phyloP scores from a whole-genome alignment of 2,797 vertebrate species.

The Selene dorsalis region DNA sequence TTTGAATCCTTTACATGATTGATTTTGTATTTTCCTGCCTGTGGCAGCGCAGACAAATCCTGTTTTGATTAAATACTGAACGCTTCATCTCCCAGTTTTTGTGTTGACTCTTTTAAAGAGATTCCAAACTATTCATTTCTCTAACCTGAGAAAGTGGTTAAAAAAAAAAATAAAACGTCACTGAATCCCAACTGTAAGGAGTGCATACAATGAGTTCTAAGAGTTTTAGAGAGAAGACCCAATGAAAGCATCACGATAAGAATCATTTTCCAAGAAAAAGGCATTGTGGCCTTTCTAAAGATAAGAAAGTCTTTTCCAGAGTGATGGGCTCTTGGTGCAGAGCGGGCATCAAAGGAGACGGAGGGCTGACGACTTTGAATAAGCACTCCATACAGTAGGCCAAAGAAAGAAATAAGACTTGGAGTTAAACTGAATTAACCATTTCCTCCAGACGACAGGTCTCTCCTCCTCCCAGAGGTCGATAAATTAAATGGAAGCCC shows the following conservation, averaged over 20 bases:
- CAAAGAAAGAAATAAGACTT: constrained; percentile 36
- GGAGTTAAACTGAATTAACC: constrained; percentile 60
- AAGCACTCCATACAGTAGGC: constrained; percentile 23
- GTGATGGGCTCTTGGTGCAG: constrained; percentile 43
- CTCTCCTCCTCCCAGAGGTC: constrained; percentile 22
- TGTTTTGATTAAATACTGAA: constrained; percentile 65
- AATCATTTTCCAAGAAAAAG: constrained; percentile 62
- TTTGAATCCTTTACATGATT: constrained; percentile 35
- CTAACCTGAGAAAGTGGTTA: constrained; percentile 13
- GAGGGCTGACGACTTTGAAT: constrained; percentile 55
- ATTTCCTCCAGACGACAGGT: constrained; percentile 16
- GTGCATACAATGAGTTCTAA: constrained; percentile 55
- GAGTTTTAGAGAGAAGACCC: constrained; percentile 56
- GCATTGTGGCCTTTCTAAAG: constrained; percentile 60
- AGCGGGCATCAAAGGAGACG: constrained; percentile 22
- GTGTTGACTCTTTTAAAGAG: constrained; percentile 45
- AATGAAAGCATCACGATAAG: constrained; percentile 63
- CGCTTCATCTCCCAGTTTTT: constrained; percentile 15
- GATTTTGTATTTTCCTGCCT: constrained; percentile 46
- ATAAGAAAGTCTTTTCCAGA: constrained; percentile 61
- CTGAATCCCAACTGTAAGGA: constrained; percentile 44
- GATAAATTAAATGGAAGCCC: constrained; percentile 49
- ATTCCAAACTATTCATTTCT: constrained; percentile 52
- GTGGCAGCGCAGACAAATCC: constrained; percentile 33
- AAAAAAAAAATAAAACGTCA: constrained; percentile 14